Evolutionary conservation across 2,113 vertebrate species (phyloP).

Genomic region (Cyanoramphus novaezelandiae): DNA sequence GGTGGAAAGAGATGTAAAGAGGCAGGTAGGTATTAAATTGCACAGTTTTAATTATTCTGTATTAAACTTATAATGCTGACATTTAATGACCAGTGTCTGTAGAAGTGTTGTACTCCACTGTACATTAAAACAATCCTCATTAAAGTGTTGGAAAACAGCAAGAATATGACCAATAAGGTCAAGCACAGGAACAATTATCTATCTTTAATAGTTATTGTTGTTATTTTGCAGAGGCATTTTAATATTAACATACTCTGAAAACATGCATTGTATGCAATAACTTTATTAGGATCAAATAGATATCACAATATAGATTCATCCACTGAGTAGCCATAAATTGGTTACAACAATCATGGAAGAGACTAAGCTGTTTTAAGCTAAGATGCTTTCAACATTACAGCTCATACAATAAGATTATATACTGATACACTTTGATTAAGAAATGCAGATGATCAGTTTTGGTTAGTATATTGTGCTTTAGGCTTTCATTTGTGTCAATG

Average conservation of each 20-base stretch:
- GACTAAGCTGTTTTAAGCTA: conserved; percentile 74
- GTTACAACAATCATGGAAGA: conserved; percentile 77
- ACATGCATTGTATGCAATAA: conserved; percentile 72
- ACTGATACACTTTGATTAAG: conserved; percentile 66
- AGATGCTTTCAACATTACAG: conserved; percentile 71
- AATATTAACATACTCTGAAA: conserved; percentile 36
- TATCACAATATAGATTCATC: conserved; percentile 80
- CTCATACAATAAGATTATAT: conserved; percentile 70
- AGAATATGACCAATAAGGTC: conserved; percentile 27
- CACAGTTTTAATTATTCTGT: background rate
- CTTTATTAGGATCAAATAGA: conserved; percentile 83
- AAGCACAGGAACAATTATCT: background rate
- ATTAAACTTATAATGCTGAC: background rate
- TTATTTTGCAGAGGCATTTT: conserved; percentile 9
- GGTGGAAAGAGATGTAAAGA: conserved; percentile 8
- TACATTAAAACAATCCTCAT: background rate
- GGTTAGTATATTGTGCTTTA: conserved; percentile 31
- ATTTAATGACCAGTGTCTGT: background rate
- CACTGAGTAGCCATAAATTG: conserved; percentile 73
- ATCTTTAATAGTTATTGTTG: background rate
- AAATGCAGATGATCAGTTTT: conserved; percentile 71
- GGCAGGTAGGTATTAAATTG: conserved; percentile 4
- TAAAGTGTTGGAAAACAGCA: background rate
- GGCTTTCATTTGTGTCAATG: conserved; percentile 5
- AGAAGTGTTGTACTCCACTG: background rate